phyloP scores from a whole-genome alignment of 2,113 vertebrate genomes.

The Catharus bicknelli region DNA sequence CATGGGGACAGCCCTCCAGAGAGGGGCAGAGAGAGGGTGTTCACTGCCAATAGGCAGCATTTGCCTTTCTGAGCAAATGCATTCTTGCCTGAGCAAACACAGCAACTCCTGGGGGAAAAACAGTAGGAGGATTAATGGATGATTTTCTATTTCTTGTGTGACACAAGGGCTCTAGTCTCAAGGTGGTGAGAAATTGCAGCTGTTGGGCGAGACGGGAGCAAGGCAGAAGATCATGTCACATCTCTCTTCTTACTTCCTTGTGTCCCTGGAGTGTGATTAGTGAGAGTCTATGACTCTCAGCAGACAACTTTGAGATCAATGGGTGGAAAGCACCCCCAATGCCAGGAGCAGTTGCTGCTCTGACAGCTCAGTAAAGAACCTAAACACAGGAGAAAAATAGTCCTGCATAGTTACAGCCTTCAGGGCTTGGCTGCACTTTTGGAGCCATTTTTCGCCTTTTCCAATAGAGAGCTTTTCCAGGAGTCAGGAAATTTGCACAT shows the following conservation, averaged over 20 bases:
- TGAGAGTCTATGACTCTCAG: not conserved
- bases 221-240: not conserved
- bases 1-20: not conserved
- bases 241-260: not conserved
- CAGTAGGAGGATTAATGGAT: constrained; percentile 3
- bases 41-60: not conserved
- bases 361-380: not conserved
- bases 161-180: not conserved
- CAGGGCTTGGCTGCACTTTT: not conserved
- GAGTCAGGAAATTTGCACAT: not conserved
- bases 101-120: not conserved
- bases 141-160: not conserved
- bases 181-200: not conserved
- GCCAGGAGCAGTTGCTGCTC: not conserved
- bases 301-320: not conserved
- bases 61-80: not conserved
- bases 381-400: not conserved
- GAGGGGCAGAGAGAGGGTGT: not conserved
- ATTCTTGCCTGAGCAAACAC: not conserved
- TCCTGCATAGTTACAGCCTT: not conserved
- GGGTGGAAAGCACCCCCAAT: not conserved
- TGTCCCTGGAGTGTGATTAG: not conserved
- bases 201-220: not conserved
- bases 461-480: not conserved
- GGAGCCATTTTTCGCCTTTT: not conserved